Evolutionary conservation across 2,797 vertebrate genomes (phyloP), one percentile per base, ranked within the genome.

Genomic region (Cercopithecus diana): DNA sequence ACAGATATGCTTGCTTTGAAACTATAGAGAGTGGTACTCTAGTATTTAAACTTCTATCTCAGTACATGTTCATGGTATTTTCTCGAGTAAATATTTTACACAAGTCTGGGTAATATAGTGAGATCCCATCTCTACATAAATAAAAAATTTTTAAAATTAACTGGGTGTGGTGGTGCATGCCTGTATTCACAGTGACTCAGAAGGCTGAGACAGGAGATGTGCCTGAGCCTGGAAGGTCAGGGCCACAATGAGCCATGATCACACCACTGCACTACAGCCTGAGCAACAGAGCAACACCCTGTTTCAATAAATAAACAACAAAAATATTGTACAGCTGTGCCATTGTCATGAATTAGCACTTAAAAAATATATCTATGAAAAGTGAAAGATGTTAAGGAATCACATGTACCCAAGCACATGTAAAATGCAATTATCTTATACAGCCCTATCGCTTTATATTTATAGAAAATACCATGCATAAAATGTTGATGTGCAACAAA

Each of bases 401-500:
- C 14, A 33, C 45, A 50, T 26, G 1, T 83, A 83, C 8, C 20
- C 28, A 90, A 58, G 24, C 41, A 73, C 9, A 67, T 76, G 61
- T 43, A 50, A 84, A 61, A 11, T 80, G 13, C 80, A 33, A 50
- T 90, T 92, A 93, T 93, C 6, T 64, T 86, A 67, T 43, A 50
- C 5, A 96, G 26, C 36, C 6, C 1, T 20, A 76, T 95, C 3
- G 4, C 1, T 43, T 33, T 67, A 15, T n/a, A 17, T 92, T 98
- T 96, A 97, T 90, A 96, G 84, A 86, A 76, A 96, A 97, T 0
- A 0, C 2, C 10, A 90, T 86, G 10, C 26, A 28, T 50, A 96
- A 93, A 98, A 97, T 76, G 30, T 70, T 87, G 86, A 72, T 2
- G 58, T 98, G 72, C 61, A 98, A 97, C 80, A 67, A 64, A 22